These are phyloP conservation scores for Macrosoma leucophasiata DNA, from an alignment of 2,888 invertebrate species.

Conservation along the genomic window DNA sequence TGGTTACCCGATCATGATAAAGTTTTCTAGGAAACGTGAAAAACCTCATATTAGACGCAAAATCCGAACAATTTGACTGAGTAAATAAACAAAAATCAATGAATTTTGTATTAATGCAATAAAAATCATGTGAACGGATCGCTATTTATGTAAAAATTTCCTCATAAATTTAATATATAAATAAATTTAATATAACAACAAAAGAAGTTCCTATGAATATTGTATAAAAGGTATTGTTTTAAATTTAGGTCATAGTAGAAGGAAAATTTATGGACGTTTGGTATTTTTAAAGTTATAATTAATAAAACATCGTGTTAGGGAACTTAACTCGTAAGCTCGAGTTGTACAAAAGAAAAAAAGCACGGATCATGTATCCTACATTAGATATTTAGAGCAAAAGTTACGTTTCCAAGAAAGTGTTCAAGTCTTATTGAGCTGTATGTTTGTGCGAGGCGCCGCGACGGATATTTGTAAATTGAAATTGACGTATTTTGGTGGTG, in stretches of 20 bases:
- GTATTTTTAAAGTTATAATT: conserved; percentile 73
- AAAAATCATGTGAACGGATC: conserved; percentile 65
- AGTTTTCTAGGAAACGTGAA: conserved; percentile 70
- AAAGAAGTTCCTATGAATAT: conserved; percentile 76
- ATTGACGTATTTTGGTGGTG: conserved; percentile 51
- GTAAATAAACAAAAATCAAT: conserved; percentile 37
- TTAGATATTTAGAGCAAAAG: conserved; percentile 69
- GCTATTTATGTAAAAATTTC: conserved; percentile 74
- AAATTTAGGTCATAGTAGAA: conserved; percentile 75
- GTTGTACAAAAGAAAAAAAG: conserved; percentile 63
- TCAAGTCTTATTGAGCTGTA: conserved; percentile 41
- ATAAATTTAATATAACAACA: conserved; percentile 74
- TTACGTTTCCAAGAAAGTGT: conserved; percentile 74
- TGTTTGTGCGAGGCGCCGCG: conserved; percentile 38
- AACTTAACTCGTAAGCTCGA: conserved; percentile 48
- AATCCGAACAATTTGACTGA: conserved; percentile 39
- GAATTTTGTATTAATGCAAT: conserved; percentile 42
- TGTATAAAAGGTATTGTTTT: conserved; percentile 75
- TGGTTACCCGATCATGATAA: conserved; percentile 54
- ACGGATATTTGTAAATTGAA: conserved; percentile 39
- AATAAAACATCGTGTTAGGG: conserved; percentile 61
- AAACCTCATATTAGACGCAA: conserved; percentile 36
- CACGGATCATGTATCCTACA: conserved; percentile 73
- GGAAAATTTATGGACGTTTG: conserved; percentile 73
- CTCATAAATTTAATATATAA: conserved; percentile 73